phyloP scores from a whole-genome alignment of 2,888 invertebrate genomes.

The Thymelicus sylvestris region DNA sequence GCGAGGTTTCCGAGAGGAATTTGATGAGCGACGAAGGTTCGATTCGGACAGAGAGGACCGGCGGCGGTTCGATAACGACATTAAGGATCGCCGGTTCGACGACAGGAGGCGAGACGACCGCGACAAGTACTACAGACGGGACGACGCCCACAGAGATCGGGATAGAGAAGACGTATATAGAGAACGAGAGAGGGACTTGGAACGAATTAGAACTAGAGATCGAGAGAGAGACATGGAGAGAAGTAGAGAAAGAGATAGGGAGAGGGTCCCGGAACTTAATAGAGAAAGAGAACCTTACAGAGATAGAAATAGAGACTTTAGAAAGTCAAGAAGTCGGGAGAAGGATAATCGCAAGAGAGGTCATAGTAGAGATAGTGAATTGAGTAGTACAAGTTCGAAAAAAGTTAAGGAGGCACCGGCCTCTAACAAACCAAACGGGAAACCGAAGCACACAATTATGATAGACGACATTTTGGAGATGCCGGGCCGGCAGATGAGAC shows the following conservation, averaged over 20 bases:
- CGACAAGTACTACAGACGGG: slow-evolving; percentile 50
- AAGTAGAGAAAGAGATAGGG: slow-evolving; percentile 51
- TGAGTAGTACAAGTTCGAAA: slow-evolving; percentile 51
- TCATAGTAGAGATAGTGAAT: slow-evolving; percentile 64
- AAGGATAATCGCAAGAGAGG: slow-evolving; percentile 67
- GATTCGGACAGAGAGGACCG: slow-evolving; percentile 52
- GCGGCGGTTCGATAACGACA: slow-evolving; percentile 48
- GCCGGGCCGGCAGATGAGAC: slow-evolving; percentile 92
- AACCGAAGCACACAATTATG: slow-evolving; percentile 77
- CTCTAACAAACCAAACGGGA: slow-evolving; percentile 37
- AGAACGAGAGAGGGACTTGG: slow-evolving; percentile 43
- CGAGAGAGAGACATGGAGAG: slow-evolving; percentile 50
- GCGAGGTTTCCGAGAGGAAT: slow-evolving; percentile 50
- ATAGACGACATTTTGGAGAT: slow-evolving; percentile 93
- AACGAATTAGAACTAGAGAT: slow-evolving; percentile 39
- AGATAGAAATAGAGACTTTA: slow-evolving; percentile 54
- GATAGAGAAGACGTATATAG: slow-evolving; percentile 46
- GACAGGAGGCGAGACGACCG: slow-evolving; percentile 58
- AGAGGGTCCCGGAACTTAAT: slow-evolving; percentile 47
- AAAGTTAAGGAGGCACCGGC: slow-evolving; percentile 53
- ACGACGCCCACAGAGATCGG: slow-evolving; percentile 47
- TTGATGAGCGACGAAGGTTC: slow-evolving; percentile 50
- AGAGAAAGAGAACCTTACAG: slow-evolving; percentile 51
- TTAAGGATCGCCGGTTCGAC: slow-evolving; percentile 45
- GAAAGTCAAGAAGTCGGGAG: slow-evolving; percentile 64